Evolutionary conservation across 1,140 invertebrate species (phyloP), one percentile per base, ranked within the genome.

Genomic region (Pomacea maculata): DNA sequence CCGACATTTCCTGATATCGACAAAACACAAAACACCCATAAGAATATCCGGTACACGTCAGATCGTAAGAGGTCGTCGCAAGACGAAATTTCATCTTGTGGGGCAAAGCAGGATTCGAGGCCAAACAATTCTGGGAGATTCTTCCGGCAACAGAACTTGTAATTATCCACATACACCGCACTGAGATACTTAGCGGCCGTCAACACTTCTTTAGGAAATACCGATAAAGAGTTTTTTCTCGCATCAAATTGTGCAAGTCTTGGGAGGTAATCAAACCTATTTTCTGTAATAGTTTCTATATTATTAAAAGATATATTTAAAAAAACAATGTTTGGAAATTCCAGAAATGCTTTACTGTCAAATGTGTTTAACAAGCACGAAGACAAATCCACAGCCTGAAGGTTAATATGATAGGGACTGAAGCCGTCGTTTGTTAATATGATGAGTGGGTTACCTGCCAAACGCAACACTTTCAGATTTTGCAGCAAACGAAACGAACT

Each of bases 21-120:
- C 34, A 84, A 6, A 7, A 79, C 55, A 0, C 81, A 82, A 54
- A 83, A 78, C 61, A 85, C 19, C 86, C 84, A 87, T 0, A 87
- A 65, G 11, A 72, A 75, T 15, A 82, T 78, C 9, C 82, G 74
- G 9, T 84, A 79, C n/a, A 80, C 15, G 25, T 76, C 61, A 25
- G 79, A 78, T n/a, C 72, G 64, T 61, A 87, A 78, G 29, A 87
- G 65, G 55, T 87, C 80, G 17, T 77, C 72, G 75, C 86, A 87
- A 10, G 86, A 87, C 14, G 86, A 87, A 54, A 87, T 78, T 73
- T 82, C 80, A 52, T 82, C 77, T 54, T 67, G 45, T 25, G 80
- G 80, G 11, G 80, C 80, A 5, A 73, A 57, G 45, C 80, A 82
- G 5, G 17, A 25, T 7, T 19, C 57, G 9, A 15, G 61, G 1